These are phyloP conservation scores for Lasioglossum calceatum DNA, from an alignment of 2,888 invertebrate genomes.

Conservation along the genomic window DNA sequence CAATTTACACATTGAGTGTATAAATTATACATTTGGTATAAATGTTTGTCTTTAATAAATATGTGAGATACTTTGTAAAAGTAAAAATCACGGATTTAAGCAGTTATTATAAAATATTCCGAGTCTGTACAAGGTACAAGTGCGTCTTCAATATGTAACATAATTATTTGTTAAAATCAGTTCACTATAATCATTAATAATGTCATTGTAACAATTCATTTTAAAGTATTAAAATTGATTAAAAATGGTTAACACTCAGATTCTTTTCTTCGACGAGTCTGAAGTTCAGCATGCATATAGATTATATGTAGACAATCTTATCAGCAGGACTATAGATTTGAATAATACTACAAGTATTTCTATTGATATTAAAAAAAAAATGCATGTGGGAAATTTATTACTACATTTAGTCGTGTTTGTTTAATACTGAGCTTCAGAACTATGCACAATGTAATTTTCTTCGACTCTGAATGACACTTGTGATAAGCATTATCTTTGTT, in stretches of 20 bases:
- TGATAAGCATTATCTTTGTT: conserved; percentile 5
- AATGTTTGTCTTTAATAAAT: conserved; percentile 6
- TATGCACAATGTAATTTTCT: conserved; percentile 32
- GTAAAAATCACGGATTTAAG: conserved; percentile 13
- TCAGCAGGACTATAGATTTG: conserved; percentile 39
- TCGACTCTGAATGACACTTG: conserved; percentile 5
- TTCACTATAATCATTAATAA: not conserved
- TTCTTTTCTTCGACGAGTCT: conserved; percentile 42
- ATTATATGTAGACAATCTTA: conserved; percentile 38
- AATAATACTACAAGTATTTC: conserved; percentile 31
- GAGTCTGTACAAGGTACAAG: conserved; percentile 83
- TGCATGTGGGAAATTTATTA: conserved; percentile 45
- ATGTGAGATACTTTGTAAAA: conserved; percentile 22
- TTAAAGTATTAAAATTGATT: conserved; percentile 22
- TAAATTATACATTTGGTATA: conserved; percentile 24
- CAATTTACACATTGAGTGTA: conserved; percentile 22
- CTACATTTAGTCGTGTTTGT: conserved; percentile 37
- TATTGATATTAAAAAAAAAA: conserved; percentile 36
- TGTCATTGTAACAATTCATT: conserved; percentile 8
- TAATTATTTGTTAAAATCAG: conserved; percentile 21
- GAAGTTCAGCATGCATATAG: conserved; percentile 63
- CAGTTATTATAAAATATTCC: conserved; percentile 47
- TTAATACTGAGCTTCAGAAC: conserved; percentile 55
- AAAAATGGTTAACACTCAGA: conserved; percentile 15
- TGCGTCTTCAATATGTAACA: conserved; percentile 71